Evolutionary conservation across 30 jellyfish, hydroid and myxozoan genomes (phyloP), one percentile per base, ranked within the genome.

Genomic region (Pelagia noctiluca): DNA sequence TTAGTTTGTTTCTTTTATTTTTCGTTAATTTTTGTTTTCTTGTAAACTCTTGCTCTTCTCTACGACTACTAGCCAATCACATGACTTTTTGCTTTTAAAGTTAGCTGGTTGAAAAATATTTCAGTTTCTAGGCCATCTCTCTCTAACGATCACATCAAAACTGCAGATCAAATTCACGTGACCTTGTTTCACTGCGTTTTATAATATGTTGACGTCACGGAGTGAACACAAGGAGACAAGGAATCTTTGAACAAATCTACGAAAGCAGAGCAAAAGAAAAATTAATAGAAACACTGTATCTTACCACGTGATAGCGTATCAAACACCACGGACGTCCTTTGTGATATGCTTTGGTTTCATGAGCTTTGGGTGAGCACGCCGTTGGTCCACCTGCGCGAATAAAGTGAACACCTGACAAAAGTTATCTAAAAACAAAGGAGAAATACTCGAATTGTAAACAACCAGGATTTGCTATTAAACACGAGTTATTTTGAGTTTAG

Each of bases 341-440:
- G 61, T 67, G 22, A 34, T 60, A 2, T 70, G 67, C 35, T 37
- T 37, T 66, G 49, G 25, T 52, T 19, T 10, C 30, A 2, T 52
- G 68, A 16, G 68, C 26, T 52, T 52, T 52, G 12, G 92, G 71
- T 70, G 92, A 82, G 50, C 92, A 82, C 92, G 92, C 92, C 80
- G 60, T 19, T 11, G 19, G 21, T 37, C 92, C 92, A 82, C 92
- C 92, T 82, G 92, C 35, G 35, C 34, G 68, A 49, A 82, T 80
- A 69, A 62, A 5, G 25, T 52, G 63, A 82, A 52, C 92, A 82
- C 92, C 85, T 82, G 92, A 82, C 48, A 11, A 34, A 47, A 10
- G 73, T 16, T 64, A 22, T 5, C 10, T 47, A 46, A 33, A 1
- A 29, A 35, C 42, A 32, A 71, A 54, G 49, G 71, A 24, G 47